These are phyloP conservation scores for Sander vitreus DNA, from an alignment of 2,113 vertebrate species.

Conservation along the genomic window DNA sequence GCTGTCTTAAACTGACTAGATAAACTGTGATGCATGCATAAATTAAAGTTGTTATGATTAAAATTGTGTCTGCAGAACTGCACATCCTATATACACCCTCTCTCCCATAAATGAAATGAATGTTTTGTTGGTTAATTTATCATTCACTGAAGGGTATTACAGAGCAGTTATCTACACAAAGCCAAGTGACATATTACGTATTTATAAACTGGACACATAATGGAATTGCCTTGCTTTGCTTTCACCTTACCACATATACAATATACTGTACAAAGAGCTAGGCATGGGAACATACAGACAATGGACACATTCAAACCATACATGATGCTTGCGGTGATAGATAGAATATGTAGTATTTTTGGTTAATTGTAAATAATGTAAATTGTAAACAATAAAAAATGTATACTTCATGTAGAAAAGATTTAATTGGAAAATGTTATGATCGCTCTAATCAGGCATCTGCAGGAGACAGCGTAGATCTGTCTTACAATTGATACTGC, in stretches of 20 bases:
- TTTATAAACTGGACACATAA: slow-evolving; percentile 60
- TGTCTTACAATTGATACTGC: background rate
- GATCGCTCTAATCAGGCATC: background rate
- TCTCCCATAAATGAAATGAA: slow-evolving; percentile 63
- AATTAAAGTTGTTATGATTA: slow-evolving; percentile 72
- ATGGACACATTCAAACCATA: background rate
- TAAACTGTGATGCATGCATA: slow-evolving; percentile 64
- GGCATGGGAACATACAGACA: background rate
- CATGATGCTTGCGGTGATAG: background rate
- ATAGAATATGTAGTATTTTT: background rate
- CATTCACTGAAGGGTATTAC: slow-evolving; percentile 60
- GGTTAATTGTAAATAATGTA: background rate
- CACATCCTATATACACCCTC: slow-evolving; percentile 47
- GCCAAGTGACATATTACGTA: slow-evolving; percentile 60
- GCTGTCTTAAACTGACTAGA: slow-evolving; percentile 59
- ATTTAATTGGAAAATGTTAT: background rate
- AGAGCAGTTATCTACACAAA: slow-evolving; percentile 56
- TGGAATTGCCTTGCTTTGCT: slow-evolving; percentile 52
- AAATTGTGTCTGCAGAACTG: slow-evolving; percentile 46
- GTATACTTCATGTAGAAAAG: background rate
- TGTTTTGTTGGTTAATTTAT: slow-evolving; percentile 75
- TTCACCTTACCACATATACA: slow-evolving; percentile 41
- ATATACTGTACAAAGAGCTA: background rate
- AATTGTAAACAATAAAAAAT: background rate
- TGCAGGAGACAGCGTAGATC: background rate